Evolutionary conservation across 1,140 invertebrate species (phyloP), one percentile per base, ranked within the genome.

Genomic region (Cotesia typhae): DNA sequence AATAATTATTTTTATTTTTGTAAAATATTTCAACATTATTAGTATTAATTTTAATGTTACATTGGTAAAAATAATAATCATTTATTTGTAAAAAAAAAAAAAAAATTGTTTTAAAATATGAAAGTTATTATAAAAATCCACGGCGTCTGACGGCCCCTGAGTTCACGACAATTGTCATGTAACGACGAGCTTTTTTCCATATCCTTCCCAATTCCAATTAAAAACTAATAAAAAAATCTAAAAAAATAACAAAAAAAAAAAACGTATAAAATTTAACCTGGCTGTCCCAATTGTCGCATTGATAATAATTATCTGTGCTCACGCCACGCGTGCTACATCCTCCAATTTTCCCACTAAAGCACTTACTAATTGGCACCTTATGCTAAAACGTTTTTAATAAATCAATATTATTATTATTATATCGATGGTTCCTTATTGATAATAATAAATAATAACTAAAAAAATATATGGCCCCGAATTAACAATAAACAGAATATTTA

Each of bases 361-460:
- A 82, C 77, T 76, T 80, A 79, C 75, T 75, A 78, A 84, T 84
- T 82, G 82, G 83, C 81, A 85, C 77, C 74, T 73, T 82, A 41
- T 41, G 41, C 41, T 41, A 41, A 41, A 41, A 41, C 41, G 83
- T 82, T 83, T 80, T 78, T 28, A 28, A 28, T 28, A 28, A 28
- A 28, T 28, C 20, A 83, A 78, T 80, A 80, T 83, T 80, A 81
- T 79, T 81, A 79, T 76, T 68, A 80, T 55, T 80, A 85, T 85
- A 85, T 85, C 82, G 82, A 83, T 85, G 83, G 84, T 84, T 85
- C 82, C 82, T 85, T 77, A 80, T 81, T 83, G 82, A 83, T 80
- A 82, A 82, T 80, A 76, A 76, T 78, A 65, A 28, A 55, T 17
- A 38, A 63, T 55, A 37, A 71, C 17, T 55, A 55, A 17, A 38